A percentile compares a stretch with the other conserved stretches of the same genome.
These are phyloP conservation scores for Oscheius sp. DNA, from an alignment of 2,888 invertebrate species.

Conservation along the genomic window DNA sequence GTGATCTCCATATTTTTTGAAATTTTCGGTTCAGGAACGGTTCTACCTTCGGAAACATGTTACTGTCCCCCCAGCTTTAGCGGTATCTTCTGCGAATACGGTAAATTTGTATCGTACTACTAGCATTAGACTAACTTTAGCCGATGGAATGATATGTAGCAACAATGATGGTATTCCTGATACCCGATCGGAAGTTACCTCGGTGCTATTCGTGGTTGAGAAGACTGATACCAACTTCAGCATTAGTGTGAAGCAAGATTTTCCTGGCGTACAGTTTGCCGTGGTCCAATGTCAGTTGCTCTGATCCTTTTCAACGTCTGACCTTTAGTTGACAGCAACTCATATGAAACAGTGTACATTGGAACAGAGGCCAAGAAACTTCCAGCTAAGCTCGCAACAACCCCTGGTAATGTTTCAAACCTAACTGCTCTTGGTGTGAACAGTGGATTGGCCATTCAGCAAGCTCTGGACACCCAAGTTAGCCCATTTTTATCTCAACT, in stretches of 20 bases:
- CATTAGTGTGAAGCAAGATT: background rate
- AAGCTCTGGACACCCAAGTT: conserved; percentile 12
- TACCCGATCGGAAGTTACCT: conserved; percentile 17
- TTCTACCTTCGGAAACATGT: background rate
- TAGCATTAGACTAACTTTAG: background rate
- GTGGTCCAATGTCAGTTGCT: conserved; percentile 13
- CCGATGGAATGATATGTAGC: background rate
- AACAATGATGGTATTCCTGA: background rate
- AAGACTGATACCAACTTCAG: background rate
- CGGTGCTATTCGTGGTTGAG: conserved; percentile 19
- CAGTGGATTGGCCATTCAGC: background rate
- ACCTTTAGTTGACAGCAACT: background rate
- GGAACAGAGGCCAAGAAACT: conserved; percentile 16
- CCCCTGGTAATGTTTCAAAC: background rate
- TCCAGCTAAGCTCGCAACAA: background rate
- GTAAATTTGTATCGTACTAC: background rate
- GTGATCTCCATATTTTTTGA: background rate
- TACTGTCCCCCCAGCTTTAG: background rate
- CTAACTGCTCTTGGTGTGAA: background rate
- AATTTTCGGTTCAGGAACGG: background rate
- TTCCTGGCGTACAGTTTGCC: conserved; percentile 21
- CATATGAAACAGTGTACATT: background rate
- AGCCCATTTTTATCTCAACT: background rate
- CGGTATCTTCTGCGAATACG: conserved; percentile 17
- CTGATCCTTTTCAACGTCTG: background rate